Percentiles rank a stretch among this genome's conserved stretches.
Conservation (phyloP, 2,113 vertebrate species). For the Muntiacus reevesi region DNA sequence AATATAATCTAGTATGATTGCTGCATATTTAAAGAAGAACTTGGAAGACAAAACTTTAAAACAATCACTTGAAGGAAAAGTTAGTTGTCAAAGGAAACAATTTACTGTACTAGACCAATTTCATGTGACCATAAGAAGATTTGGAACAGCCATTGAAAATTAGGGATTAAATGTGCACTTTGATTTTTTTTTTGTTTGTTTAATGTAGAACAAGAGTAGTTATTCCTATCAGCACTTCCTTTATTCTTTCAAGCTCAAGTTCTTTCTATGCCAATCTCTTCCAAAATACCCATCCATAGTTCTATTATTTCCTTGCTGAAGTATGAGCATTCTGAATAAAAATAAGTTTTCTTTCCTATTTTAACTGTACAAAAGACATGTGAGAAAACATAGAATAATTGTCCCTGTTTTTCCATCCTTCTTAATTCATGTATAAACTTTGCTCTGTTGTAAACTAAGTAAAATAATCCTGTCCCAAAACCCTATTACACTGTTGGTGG, state of each 20-base stretch:
- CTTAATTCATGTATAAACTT: not conserved
- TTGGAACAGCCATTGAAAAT: conserved; percentile 68
- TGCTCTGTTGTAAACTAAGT: not conserved
- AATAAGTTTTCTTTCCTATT: not conserved
- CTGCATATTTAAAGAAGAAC: conserved; percentile 81
- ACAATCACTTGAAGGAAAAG: conserved; percentile 74
- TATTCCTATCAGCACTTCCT: conserved; percentile 47
- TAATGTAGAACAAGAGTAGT: conserved; percentile 65
- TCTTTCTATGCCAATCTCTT: conserved; percentile 31
- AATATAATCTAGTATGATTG: conserved; percentile 82
- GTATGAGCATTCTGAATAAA: not conserved
- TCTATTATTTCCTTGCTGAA: not conserved
- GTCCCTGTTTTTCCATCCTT: not conserved
- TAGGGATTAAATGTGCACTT: conserved; percentile 75
- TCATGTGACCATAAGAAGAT: conserved; percentile 66
- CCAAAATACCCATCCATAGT: conserved; percentile 24
- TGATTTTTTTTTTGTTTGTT: conserved; percentile 56
- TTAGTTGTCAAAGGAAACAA: conserved; percentile 79
- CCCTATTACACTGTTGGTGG: too few species aligned
- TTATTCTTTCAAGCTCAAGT: conserved; percentile 39
- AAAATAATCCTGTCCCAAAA: not conserved
- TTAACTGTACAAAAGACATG: not conserved
- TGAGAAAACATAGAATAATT: not conserved
- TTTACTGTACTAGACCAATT: conserved; percentile 76
- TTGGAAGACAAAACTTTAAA: conserved; percentile 80